Conservation (phyloP, 2,888 invertebrate genomes). For the Lasioglossum malachurum region DNA sequence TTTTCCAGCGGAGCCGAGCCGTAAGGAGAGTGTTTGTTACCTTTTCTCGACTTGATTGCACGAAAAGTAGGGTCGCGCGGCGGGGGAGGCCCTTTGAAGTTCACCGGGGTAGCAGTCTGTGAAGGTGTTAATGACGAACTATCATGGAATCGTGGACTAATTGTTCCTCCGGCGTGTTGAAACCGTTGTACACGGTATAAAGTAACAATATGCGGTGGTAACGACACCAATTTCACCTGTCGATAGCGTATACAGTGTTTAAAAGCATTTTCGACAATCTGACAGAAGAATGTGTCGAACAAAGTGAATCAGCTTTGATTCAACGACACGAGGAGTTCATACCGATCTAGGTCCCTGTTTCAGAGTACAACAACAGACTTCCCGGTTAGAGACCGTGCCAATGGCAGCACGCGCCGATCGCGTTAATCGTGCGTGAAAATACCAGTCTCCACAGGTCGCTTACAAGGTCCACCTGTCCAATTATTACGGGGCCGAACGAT, state of each 20-base stretch:
- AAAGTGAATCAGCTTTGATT: background rate
- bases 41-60: constrained; percentile 24
- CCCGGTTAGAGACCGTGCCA: constrained; percentile 23
- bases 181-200: background rate
- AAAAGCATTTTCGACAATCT: background rate
- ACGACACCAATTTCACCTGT: background rate
- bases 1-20: constrained; percentile 28
- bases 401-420: constrained; percentile 56
- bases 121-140: background rate
- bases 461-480: constrained; percentile 64
- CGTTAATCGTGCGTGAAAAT: constrained; percentile 74
- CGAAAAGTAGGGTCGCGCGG: background rate
- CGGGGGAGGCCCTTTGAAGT: background rate
- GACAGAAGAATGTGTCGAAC: background rate
- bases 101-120: background rate
- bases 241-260: background rate
- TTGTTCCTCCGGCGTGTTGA: background rate
- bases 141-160: background rate
- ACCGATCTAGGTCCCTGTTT: background rate
- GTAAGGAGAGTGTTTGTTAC: constrained; percentile 28
- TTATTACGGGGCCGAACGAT: constrained; percentile 57
- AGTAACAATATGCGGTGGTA: background rate
- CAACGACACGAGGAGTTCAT: background rate
- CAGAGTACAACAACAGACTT: constrained; percentile 23
- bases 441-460: constrained; percentile 57